Evolutionary conservation across 2,113 vertebrate genomes (phyloP).

Genomic region (Etheostoma spectabile): DNA sequence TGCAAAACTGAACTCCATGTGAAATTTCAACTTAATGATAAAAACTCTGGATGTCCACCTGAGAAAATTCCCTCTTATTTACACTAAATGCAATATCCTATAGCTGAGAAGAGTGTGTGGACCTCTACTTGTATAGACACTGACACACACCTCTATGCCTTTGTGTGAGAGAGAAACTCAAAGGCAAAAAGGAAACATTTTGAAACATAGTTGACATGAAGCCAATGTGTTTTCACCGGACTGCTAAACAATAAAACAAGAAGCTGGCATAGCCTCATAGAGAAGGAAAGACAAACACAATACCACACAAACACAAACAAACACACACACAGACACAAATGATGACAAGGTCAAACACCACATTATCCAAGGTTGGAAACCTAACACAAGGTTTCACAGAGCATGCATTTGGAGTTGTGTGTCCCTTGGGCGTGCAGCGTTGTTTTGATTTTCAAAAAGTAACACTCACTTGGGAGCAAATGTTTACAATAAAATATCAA

Average conservation of each 20-base stretch:
- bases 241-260: conserved; percentile 69
- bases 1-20: conserved; percentile 1
- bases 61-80: too few relatives aligned
- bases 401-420: conserved; percentile 18
- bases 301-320: conserved; percentile 15
- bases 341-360: conserved; percentile 51
- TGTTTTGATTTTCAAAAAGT: conserved; percentile 9
- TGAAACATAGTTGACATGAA: conserved; percentile 23
- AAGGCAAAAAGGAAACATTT: conserved; percentile 51
- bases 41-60: too few relatives aligned
- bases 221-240: conserved; percentile 57
- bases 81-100: neutral
- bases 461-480: conserved; percentile 23
- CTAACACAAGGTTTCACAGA: conserved; percentile 8
- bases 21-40: too few relatives aligned
- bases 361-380: conserved; percentile 31
- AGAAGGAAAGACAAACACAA: neutral
- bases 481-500: neutral
- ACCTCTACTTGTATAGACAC: conserved; percentile 2
- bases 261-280: conserved; percentile 57
- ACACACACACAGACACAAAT: conserved; percentile 46
- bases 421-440: neutral
- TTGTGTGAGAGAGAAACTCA: conserved; percentile 32
- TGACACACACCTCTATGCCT: conserved; percentile 16
- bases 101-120: neutral